These are phyloP conservation scores for Passer domesticus DNA, from an alignment of 2,113 vertebrate species.

Conservation along the genomic window DNA sequence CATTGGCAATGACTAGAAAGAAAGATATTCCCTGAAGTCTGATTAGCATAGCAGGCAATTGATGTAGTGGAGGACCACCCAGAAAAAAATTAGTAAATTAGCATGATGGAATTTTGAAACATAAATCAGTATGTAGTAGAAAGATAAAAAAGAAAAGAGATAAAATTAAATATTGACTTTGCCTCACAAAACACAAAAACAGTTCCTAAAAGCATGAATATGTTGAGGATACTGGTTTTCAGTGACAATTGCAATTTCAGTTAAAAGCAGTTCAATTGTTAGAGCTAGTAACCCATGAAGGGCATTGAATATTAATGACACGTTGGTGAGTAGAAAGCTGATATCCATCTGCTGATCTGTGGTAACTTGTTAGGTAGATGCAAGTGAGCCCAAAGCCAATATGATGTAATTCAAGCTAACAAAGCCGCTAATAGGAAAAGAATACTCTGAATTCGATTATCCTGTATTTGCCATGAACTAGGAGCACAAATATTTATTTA, in stretches of 20 bases:
- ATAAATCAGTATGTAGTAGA: background rate
- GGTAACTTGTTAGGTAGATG: background rate
- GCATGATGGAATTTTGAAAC: background rate
- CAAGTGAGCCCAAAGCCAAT: background rate
- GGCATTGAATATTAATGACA: background rate
- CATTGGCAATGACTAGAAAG: background rate
- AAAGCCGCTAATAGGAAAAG: background rate
- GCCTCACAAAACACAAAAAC: background rate
- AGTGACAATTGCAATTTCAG: background rate
- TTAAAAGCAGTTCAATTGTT: background rate
- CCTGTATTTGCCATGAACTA: background rate
- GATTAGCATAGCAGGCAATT: background rate
- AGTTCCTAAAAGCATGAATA: background rate
- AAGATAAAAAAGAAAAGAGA: background rate
- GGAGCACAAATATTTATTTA: background rate
- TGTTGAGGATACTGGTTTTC: background rate
- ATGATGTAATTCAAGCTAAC: background rate
- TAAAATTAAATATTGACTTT: background rate
- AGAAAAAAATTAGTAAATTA: conserved; percentile 3
- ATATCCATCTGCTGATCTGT: background rate
- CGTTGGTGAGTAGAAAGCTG: background rate
- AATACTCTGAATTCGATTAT: background rate
- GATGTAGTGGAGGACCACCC: background rate
- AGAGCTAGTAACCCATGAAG: background rate
- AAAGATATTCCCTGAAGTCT: background rate